phyloP scores from a whole-genome alignment of 64 coral and sea anemone species.

The Hydrozoanthus tunicans region DNA sequence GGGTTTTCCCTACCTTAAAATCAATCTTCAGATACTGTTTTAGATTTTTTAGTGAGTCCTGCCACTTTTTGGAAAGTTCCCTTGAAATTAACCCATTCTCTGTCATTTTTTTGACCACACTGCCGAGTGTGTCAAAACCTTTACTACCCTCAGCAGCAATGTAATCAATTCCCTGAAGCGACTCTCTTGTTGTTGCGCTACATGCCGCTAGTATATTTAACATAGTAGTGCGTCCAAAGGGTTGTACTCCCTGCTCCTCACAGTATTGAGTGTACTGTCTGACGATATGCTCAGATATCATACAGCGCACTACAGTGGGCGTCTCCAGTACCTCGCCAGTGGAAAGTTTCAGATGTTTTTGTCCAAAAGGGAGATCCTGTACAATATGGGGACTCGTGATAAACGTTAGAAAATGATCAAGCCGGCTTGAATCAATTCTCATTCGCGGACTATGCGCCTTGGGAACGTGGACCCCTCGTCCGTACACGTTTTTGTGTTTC shows the following conservation, averaged over 20 bases:
- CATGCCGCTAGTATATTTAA: neutral
- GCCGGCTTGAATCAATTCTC: neutral
- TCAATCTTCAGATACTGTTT: too few species aligned
- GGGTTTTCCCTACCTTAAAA: too few species aligned
- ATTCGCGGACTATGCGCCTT: neutral
- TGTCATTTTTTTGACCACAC: constrained; percentile 31
- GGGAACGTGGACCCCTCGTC: neutral
- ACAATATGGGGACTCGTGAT: constrained; percentile 4
- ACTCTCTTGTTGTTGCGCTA: constrained; percentile 12
- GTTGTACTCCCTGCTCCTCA: constrained; percentile 13
- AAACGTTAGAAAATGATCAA: constrained; percentile 6
- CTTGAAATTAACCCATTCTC: constrained; percentile 45
- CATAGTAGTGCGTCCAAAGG: neutral
- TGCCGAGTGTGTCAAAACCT: constrained; percentile 31
- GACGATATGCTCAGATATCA: constrained; percentile 7
- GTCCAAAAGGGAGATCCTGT: neutral
- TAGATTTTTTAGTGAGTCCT: constrained; percentile 35
- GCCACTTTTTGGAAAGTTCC: constrained; percentile 38
- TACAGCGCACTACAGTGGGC: neutral
- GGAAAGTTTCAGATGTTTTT: too few species aligned
- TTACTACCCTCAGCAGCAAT: constrained; percentile 46
- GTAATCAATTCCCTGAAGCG: constrained; percentile 39
- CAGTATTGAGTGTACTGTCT: constrained; percentile 14
- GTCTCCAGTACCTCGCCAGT: too few species aligned
- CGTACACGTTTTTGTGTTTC: neutral